phyloP scores from a whole-genome alignment of 2,888 invertebrate genomes.

The Arrhopalites spinosus region DNA sequence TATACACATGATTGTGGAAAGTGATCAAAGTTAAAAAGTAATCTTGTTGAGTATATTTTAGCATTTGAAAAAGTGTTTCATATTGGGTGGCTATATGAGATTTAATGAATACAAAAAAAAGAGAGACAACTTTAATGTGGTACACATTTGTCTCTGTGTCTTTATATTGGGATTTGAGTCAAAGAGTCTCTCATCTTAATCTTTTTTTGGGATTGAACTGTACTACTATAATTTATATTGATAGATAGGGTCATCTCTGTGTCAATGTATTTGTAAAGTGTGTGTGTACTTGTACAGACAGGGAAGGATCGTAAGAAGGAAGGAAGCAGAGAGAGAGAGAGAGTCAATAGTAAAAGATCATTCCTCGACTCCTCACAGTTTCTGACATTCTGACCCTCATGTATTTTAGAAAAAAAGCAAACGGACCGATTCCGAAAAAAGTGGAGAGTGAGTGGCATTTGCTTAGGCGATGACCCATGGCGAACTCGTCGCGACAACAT shows the following conservation, averaged over 20 bases:
- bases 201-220: conserved; percentile 5
- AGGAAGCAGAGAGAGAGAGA: conserved; percentile 8
- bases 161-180: too few relatives aligned
- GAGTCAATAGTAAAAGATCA: background rate
- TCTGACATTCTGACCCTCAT: conserved; percentile 36
- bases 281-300: too few relatives aligned
- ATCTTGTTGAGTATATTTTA: conserved; percentile 1
- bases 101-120: conserved; percentile 1
- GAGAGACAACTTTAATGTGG: too few relatives aligned
- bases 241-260: conserved; percentile 9
- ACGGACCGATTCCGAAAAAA: conserved; percentile 39
- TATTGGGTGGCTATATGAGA: conserved; percentile 27
- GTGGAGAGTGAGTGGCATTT: conserved; percentile 52
- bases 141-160: too few relatives aligned
- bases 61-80: conserved; percentile 25
- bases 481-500: conserved; percentile 57
- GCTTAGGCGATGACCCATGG: conserved; percentile 57
- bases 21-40: background rate
- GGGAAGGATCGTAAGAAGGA: background rate
- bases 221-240: background rate
- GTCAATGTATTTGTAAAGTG: background rate
- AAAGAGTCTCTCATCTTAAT: background rate
- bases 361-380: background rate
- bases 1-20: conserved; percentile 19
- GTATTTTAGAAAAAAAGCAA: conserved; percentile 37